These are phyloP conservation scores for Anaspis maculata DNA, from an alignment of 2,888 invertebrate genomes.

Conservation along the genomic window DNA sequence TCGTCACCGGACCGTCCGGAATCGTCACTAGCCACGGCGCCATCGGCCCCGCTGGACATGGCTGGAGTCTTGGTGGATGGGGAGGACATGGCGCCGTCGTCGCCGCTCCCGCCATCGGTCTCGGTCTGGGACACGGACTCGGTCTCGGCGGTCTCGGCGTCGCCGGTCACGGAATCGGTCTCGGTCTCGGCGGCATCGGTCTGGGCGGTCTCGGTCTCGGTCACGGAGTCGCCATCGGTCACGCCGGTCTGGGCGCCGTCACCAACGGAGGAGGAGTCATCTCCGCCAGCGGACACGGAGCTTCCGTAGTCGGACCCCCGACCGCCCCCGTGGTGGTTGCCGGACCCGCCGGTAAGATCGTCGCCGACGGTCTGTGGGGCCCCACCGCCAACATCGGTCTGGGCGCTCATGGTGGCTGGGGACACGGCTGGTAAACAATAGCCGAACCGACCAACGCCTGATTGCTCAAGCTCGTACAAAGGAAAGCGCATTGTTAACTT, in stretches of 20 bases:
- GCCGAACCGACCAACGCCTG: neutral
- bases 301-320: constrained; percentile 27
- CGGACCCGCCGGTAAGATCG: constrained; percentile 27
- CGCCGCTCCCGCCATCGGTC: constrained; percentile 9
- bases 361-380: constrained; percentile 29
- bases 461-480: too few relatives aligned
- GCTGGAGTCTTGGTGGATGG: constrained; percentile 14
- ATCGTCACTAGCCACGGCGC: constrained; percentile 10
- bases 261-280: constrained; percentile 20
- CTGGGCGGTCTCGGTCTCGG: constrained; percentile 6
- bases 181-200: constrained; percentile 3
- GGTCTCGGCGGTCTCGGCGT: constrained; percentile 7
- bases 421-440: constrained; percentile 5
- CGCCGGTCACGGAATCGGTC: constrained; percentile 11
- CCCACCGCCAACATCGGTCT: constrained; percentile 15
- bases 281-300: constrained; percentile 28
- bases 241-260: constrained; percentile 8
- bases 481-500: too few relatives aligned
- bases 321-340: constrained; percentile 27
- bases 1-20: constrained; percentile 10
- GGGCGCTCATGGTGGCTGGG: constrained; percentile 1
- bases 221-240: constrained; percentile 2
- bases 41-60: constrained; percentile 7
- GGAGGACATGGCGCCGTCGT: constrained; percentile 12
- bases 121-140: constrained; percentile 2